Percentiles rank a stretch among this genome's conserved stretches.
phyloP scores from a whole-genome alignment of 2,797 vertebrate species.

The Ammospiza maritima region DNA sequence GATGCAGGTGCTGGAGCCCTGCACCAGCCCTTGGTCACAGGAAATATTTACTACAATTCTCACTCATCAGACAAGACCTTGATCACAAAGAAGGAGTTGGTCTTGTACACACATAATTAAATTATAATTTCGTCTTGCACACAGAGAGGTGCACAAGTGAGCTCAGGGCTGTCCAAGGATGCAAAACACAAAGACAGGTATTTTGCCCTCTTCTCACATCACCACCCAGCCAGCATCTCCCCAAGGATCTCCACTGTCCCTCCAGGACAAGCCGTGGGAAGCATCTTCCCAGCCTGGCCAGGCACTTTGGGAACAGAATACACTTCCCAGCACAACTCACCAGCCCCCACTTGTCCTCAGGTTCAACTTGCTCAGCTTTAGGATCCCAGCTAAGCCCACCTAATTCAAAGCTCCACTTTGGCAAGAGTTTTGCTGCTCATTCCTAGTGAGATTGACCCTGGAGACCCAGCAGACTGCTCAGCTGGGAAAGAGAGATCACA shows the following conservation, averaged over 20 bases:
- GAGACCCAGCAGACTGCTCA: not conserved
- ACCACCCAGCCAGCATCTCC: not conserved
- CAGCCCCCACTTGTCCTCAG: not conserved
- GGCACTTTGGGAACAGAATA: not conserved
- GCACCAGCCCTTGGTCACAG: not conserved
- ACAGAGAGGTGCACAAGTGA: not conserved
- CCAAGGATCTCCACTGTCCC: accelerated
- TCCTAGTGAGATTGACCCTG: not conserved
- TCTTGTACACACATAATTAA: not conserved
- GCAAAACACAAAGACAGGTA: not conserved
- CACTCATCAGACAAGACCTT: not conserved
- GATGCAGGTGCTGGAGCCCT: not conserved
- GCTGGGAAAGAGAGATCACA: not conserved
- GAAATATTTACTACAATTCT: not conserved
- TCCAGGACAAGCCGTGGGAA: not conserved
- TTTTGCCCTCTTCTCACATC: not conserved
- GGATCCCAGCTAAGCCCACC: not conserved
- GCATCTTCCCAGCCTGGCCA: not conserved
- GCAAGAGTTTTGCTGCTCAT: not conserved
- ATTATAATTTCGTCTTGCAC: not conserved
- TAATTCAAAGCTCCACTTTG: not conserved
- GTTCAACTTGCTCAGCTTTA: not conserved
- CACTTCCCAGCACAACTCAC: accelerated
- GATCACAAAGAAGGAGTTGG: not conserved
- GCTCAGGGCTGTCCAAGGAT: not conserved